Base-by-base conservation (phyloP, 53 echinoderm and acorn worm species). In the Apostichopus leukothele region DNA sequence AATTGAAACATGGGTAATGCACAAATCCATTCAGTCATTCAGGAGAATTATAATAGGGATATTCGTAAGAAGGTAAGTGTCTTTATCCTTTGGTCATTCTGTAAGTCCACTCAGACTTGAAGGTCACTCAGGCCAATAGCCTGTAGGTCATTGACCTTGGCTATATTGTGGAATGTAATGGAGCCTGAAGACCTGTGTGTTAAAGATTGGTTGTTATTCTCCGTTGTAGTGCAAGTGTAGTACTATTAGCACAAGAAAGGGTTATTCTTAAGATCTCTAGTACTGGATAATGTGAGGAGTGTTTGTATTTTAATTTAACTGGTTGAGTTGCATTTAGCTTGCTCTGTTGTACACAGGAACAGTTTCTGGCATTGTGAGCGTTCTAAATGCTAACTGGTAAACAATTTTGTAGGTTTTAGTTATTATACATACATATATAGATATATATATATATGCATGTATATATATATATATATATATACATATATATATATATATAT, bases 41-140 rank as follows among this genome's bases (percentile, higher is more conserved):
- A 99, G 94, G 96, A 99, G 91, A 99, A 99, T 88, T 99, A 99
- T 78, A 99, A 99, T 89, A 92, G 99, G 74, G 99, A 99, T 86
- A 90, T 94, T 67, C 95, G 91, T 57, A 89, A 91, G 89, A 95
- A 95, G 93, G 95, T 95, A 91, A 92, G 78, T 74, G 60, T 51
- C 13, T 22, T 67, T 60, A 18, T 57, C 18, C 71, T 71, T 71
- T 71, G 71, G 71, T 71, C 71, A 71, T 19, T 71, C 71, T 6
- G 63, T 18, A 18, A n/a, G 71, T 16, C 71, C 71, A 71, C 71
- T 71, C 71, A 81, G 81, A 59, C 19, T 22, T 53, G 22, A 81
- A 54, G 54, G 81, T 81, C 81, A 81, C 21, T 81, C 55, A 59
- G 54, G 81, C 59, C 55, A 81, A 81, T 81, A 59, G 81, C 81